Evolutionary conservation across 2,888 invertebrate genomes (phyloP), one percentile per base, ranked within the genome.

Genomic region (Drosophila meridionalis): DNA sequence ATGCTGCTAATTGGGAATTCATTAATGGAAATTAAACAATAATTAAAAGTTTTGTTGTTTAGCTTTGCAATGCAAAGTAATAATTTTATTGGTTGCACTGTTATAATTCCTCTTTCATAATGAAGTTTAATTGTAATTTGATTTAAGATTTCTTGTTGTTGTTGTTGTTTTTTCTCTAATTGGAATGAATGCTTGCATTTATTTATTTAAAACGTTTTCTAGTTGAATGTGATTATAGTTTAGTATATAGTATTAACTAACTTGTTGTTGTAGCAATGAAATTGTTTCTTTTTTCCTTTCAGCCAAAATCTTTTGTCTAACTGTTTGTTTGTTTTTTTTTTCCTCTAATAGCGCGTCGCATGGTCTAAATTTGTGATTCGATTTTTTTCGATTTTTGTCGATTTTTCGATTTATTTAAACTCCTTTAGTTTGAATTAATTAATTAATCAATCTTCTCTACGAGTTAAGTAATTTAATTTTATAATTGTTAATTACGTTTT

Each of bases 41-140:
- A 36, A 20, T 20, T 20, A 45, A 30, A 52, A 52, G 34, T 7
- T 14, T 48, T 48, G 3, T 8, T 20, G 20, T 71, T 77, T 61
- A 65, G 59, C 81, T 81, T 70, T 80, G 81, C 80, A 81, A 78
- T 61, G 78, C 80, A 81, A 80, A 80, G 80, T 56, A 42, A 73
- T 69, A 69, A 56, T 66, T 76, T 76, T 80, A 58, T 58, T 45
- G 68, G 45, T 34, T 77, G 60, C 52, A 67, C 60, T 72, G 69
- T 76, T 80, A 76, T 80, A 81, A 73, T 81, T 69, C 53, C 55
- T 38, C 63, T 56, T 58, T 52, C 36, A 69, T 74, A 73, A 68
- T 75, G 52, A 73, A 64, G 60, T 71, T 81, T 36, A 52, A 52
- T 72, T 66, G 48, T 66, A 58, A 40, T 64, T 61, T 60, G n/a